These are phyloP conservation scores for Lepus europaeus DNA, from an alignment of 2,113 vertebrate genomes.

Conservation along the genomic window DNA sequence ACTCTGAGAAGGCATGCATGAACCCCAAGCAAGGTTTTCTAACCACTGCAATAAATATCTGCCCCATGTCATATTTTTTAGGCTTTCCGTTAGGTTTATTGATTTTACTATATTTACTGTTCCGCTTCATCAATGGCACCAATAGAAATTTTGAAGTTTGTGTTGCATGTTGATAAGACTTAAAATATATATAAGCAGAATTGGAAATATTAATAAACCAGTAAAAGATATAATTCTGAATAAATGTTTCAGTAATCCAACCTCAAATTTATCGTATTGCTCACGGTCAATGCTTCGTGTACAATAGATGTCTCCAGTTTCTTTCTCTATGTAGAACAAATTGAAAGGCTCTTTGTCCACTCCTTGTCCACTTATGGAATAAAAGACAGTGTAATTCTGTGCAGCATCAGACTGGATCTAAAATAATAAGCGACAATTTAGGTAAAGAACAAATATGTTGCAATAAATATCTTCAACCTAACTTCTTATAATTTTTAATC, in stretches of 20 bases:
- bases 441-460: neutral
- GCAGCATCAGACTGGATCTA: conserved; percentile 93
- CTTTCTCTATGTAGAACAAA: conserved; percentile 88
- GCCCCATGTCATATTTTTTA: neutral
- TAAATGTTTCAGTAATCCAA: conserved; percentile 81
- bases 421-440: conserved; percentile 33
- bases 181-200: neutral
- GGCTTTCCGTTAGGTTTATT: neutral
- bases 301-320: conserved; percentile 89
- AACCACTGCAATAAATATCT: too few species aligned
- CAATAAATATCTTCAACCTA: neutral
- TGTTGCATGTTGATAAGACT: neutral
- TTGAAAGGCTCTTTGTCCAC: conserved; percentile 85
- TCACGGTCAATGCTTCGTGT: conserved; percentile 92
- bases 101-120: neutral
- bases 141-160: neutral
- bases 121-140: neutral
- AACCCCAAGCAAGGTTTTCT: too few species aligned
- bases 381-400: conserved; percentile 85
- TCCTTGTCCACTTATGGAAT: conserved; percentile 91
- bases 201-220: neutral
- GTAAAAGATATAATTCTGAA: conserved; percentile 9
- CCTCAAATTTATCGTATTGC: conserved; percentile 86
- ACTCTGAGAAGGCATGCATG: too few species aligned
- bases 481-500: neutral